Evolutionary conservation across 2,888 invertebrate genomes (phyloP).

Genomic region (Parasteatoda lunata): DNA sequence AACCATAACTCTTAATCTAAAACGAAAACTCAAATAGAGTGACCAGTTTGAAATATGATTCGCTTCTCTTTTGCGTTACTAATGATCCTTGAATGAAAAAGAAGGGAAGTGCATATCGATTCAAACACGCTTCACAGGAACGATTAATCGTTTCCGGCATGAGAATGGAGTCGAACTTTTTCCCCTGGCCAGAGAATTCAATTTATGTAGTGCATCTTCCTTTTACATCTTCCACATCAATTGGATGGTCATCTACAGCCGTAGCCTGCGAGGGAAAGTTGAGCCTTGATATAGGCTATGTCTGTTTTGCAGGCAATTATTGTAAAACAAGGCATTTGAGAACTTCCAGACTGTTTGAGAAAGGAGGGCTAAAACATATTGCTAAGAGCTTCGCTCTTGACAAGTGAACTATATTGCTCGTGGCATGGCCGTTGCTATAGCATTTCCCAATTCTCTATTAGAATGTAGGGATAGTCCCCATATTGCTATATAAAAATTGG

Average conservation of each 20-base stretch:
- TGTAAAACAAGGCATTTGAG: conserved; percentile 64
- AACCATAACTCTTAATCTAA: too few species aligned
- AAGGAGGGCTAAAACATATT: conserved; percentile 34
- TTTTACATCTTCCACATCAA: conserved; percentile 11
- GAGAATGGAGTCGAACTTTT: background rate
- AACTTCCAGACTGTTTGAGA: conserved; percentile 41
- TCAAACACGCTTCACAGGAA: background rate
- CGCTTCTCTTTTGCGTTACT: too few species aligned
- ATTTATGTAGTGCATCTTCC: conserved; percentile 31
- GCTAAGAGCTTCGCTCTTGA: conserved; percentile 34
- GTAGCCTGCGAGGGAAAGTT: conserved; percentile 15
- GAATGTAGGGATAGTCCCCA: conserved; percentile 19
- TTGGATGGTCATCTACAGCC: conserved; percentile 42
- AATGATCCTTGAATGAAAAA: too few species aligned
- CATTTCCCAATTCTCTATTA: conserved; percentile 33
- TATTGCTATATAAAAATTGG: background rate
- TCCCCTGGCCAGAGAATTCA: conserved; percentile 17
- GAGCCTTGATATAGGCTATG: conserved; percentile 35
- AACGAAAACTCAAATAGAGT: too few species aligned
- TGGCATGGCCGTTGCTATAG: conserved; percentile 46
- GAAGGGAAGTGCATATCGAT: background rate
- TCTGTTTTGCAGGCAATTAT: conserved; percentile 60
- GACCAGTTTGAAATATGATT: too few species aligned
- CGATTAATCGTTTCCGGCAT: conserved; percentile 46
- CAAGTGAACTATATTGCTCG: conserved; percentile 42